Base-by-base conservation (phyloP, 2,113 vertebrate genomes). In the Notothenia rossii region DNA sequence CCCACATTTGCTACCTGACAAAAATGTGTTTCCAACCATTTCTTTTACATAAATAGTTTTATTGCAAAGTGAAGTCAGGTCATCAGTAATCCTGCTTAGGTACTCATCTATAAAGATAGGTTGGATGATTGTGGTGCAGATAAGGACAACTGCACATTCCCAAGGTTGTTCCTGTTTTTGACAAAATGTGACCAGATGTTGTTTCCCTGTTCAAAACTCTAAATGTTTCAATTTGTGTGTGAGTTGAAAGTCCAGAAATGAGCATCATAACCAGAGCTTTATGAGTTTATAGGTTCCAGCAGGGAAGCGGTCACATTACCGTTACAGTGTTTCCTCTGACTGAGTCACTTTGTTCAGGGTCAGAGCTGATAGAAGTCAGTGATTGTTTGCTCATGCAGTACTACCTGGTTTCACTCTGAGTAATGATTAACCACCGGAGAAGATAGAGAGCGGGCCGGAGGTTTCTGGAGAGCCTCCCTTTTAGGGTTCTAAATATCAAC, bases 351-450 rank as follows among this genome's bases (percentile, higher is more conserved):
- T 84, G 88, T 86, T 88, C 85, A 68, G 86, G 86, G 86, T 79
- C 84, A 82, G 49, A 49, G 59, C 87, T 88, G 90, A 92, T 90
- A 90, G 76, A 77, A 43, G 69, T 22, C 36, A 33, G 64, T 50
- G 51, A 56, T 63, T 93, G 58, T 95, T 92, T 95, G 92, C 86
- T 76, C 29, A 48, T 50, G 56, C 65, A 84, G 83, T 68, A 81
- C 84, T 60, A 40, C 50, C 86, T 48, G 82, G 96, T 98, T 98
- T 97, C 96, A 84, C 89, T 94, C 84, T 85, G 7, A 85, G 78
- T 95, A 95, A 96, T 97, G 56, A 97, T 98, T 98, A 97, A 97
- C 96, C 33, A 25, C 51, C 55, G 6, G 63, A 76, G 81, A 63
- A 83, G 82, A 91, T 86, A 75, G 69, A n/a, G 18, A 72, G 73